Conservation (phyloP, 2,797 vertebrate species). For the Fistularia tabacaria region DNA sequence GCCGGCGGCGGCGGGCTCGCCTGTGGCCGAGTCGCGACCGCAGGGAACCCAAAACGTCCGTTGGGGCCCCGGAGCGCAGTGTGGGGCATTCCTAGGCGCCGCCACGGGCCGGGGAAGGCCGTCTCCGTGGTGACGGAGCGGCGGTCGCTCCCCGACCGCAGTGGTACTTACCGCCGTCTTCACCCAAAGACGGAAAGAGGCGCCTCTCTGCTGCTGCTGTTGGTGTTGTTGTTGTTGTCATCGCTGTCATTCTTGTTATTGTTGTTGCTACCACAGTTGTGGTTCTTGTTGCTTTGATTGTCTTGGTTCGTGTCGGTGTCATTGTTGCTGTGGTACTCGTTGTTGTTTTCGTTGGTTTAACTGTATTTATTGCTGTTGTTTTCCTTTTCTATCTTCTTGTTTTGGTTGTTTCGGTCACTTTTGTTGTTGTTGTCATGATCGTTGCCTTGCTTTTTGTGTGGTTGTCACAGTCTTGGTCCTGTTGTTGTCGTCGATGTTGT, state of each 20-base stretch:
- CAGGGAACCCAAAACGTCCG: slow-evolving; percentile 36
- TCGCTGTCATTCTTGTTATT: not conserved
- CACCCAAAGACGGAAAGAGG: slow-evolving; percentile 48
- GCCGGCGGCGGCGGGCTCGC: slow-evolving; percentile 25
- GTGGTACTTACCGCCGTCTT: slow-evolving; percentile 33
- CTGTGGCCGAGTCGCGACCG: slow-evolving; percentile 39
- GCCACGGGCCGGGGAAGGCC: slow-evolving; percentile 53
- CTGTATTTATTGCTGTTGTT: not conserved
- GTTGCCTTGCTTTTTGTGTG: too few species aligned
- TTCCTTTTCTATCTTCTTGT: too few species aligned
- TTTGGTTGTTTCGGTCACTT: too few species aligned
- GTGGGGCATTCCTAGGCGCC: slow-evolving; percentile 61
- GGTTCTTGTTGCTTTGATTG: not conserved
- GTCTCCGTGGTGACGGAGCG: slow-evolving; percentile 42
- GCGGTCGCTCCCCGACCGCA: slow-evolving; percentile 51
- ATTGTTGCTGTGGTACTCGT: not conserved
- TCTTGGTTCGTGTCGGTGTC: not conserved
- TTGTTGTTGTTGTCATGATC: too few species aligned
- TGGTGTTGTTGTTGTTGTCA: not conserved
- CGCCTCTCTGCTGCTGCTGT: slow-evolving; percentile 14
- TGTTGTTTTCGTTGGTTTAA: not conserved
- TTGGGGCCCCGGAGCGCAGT: slow-evolving; percentile 23
- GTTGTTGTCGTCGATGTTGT: too few species aligned
- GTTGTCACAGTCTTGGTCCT: too few species aligned
- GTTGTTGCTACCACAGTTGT: not conserved